Base-by-base conservation (phyloP, 92 coral and sea anemone species). In the Umimayanthus chanpuru region DNA sequence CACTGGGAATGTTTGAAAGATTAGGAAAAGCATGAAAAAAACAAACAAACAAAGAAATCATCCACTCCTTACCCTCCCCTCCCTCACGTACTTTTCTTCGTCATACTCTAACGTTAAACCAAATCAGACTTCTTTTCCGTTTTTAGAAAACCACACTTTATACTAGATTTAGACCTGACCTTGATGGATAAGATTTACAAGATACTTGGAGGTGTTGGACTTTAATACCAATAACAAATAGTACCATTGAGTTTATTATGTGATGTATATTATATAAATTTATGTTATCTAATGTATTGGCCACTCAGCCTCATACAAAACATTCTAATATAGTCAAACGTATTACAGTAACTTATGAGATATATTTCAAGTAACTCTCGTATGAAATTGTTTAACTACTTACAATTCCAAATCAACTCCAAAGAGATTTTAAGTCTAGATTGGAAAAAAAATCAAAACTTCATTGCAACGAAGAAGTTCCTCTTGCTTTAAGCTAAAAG, bases 261-360 rank as follows among this genome's bases (percentile, higher is more conserved):
- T 41, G 18, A 4, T 61, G 68, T 23, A 61, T 61, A 23, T 53
- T 61, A 61, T 61, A 61, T 83, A 70, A 9, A 68, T 71, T 10
- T 68, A 44, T 43, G 28, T 43, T 75, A 41, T 83, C 18, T 68
- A 18, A 68, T 23, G 78, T 26, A 30, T 68, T 83, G 44, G 41
- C 61, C 41, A 39, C 28, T 21, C 29, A 70, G 21, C 50, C 32
- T 12, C 40, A 23, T 18, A 44, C 61, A 82, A 26, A 68, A 64
- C 72, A 39, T 82, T 67, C 55, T 25, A 23, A 65, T 44, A 43
- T 29, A 70, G 65, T 83, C 50, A 82, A 81, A 82, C 41, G 14
- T 47, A 64, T 26, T 81, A 39, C 66, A 81, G 43, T 29, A 64
- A 56, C 85, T 81, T 38, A 64, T 39, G n/a, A 67, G 56, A 64